A percentile compares a stretch with the other conserved stretches of the same genome.
Conservation (phyloP, 1,140 invertebrate genomes). For the Heliconius congener region DNA sequence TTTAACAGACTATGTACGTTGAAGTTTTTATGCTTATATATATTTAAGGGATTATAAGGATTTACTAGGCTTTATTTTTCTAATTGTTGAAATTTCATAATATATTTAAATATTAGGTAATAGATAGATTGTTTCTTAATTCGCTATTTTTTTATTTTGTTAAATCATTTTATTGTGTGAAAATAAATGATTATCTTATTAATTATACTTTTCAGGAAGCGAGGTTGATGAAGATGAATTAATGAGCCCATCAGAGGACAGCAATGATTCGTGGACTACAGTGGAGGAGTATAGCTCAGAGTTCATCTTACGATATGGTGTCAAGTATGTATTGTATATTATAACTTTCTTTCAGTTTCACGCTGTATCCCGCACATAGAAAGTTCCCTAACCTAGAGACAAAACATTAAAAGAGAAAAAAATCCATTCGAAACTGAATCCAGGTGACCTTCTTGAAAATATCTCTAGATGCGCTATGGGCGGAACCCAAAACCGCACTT, state of each 20-base stretch:
- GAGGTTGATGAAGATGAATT: slow-evolving; percentile 86
- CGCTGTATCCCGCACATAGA: no score
- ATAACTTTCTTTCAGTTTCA: background rate
- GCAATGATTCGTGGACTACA: slow-evolving; percentile 91
- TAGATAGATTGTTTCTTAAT: background rate
- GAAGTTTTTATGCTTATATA: slow-evolving; percentile 27
- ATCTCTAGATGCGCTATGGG: no score
- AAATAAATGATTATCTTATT: background rate
- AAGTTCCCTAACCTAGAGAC: no score
- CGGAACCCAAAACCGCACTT: no score
- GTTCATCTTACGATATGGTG: slow-evolving; percentile 87
- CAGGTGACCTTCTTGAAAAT: no score
- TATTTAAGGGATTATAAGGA: slow-evolving; percentile 2
- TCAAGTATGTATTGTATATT: slow-evolving; percentile 81
- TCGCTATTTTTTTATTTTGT: background rate
- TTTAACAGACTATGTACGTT: slow-evolving; percentile 42
- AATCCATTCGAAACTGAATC: no score
- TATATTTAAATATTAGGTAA: slow-evolving; percentile 3
- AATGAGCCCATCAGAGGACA: slow-evolving; percentile 86
- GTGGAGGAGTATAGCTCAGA: slow-evolving; percentile 89
- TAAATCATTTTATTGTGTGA: background rate
- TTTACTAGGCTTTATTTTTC: background rate
- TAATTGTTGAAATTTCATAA: background rate
- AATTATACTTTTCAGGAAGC: slow-evolving; percentile 78
- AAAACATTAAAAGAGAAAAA: no score